phyloP scores from a whole-genome alignment of 2,888 invertebrate genomes.

The Amphipyra berbera region DNA sequence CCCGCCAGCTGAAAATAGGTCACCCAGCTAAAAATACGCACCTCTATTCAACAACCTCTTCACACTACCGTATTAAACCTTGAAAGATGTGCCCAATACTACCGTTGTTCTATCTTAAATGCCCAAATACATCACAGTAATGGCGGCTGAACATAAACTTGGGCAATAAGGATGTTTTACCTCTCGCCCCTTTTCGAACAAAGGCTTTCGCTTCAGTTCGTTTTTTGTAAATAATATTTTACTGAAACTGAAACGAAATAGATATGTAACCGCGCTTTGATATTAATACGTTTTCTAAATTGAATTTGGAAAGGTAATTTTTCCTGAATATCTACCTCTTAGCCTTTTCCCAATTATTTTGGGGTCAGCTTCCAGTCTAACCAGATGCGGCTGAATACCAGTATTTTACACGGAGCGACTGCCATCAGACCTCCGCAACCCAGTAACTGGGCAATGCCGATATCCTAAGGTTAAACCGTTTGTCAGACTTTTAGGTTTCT shows the following conservation, averaged over 20 bases:
- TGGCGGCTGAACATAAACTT: constrained; percentile 62
- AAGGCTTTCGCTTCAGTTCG: constrained; percentile 51
- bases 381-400: too few species aligned
- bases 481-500: too few species aligned
- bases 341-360: too few species aligned
- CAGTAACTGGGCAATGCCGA: too few species aligned
- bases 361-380: too few species aligned
- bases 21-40: constrained; percentile 80
- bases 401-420: too few species aligned
- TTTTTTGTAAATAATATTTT: constrained; percentile 61
- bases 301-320: constrained; percentile 48
- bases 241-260: constrained; percentile 42
- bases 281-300: constrained; percentile 50
- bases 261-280: constrained; percentile 34
- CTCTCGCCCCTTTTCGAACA: constrained; percentile 55
- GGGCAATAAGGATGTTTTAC: constrained; percentile 67
- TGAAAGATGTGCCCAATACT: constrained; percentile 45
- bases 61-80: constrained; percentile 42
- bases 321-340: constrained; percentile 36
- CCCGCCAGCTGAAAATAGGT: constrained; percentile 82
- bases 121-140: constrained; percentile 60
- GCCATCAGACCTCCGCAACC: too few species aligned
- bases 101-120: constrained; percentile 54
- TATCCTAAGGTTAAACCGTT: too few species aligned
- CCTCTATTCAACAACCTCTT: constrained; percentile 64